A percentile compares a stretch with the other conserved stretches of the same genome.
phyloP scores from a whole-genome alignment of 2,113 vertebrate species.

The Heptranchias perlo region DNA sequence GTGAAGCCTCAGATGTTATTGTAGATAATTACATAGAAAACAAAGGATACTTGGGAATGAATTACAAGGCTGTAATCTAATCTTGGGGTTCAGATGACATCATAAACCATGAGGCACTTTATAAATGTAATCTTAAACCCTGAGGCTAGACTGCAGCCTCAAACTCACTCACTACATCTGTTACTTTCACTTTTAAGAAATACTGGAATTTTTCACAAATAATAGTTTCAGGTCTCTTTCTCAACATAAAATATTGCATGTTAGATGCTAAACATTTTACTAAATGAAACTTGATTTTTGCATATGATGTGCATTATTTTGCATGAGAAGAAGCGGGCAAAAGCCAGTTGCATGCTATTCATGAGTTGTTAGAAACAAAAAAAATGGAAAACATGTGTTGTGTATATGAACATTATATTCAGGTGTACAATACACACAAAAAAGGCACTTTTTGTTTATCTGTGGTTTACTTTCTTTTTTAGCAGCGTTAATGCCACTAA shows the following conservation, averaged over 20 bases:
- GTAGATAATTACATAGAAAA: constrained; percentile 14
- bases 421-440: neutral
- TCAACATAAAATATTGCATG: neutral
- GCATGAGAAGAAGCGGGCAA: neutral
- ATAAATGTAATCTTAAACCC: constrained; percentile 1
- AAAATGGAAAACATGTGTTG: neutral
- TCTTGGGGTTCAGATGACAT: neutral
- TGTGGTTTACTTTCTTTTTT: neutral
- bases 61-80: constrained; percentile 5
- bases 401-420: neutral
- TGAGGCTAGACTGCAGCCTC: neutral
- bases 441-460: neutral
- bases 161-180: neutral
- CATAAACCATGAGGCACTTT: constrained; percentile 2
- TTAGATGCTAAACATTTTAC: neutral
- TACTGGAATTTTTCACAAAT: neutral
- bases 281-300: neutral
- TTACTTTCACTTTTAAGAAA: constrained; percentile 7
- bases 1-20: neutral
- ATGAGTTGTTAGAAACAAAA: neutral
- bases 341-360: neutral
- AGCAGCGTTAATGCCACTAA: neutral
- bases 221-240: neutral
- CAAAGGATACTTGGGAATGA: constrained; percentile 12
- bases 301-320: neutral